phyloP scores from a whole-genome alignment of 2,888 invertebrate genomes.

The Frankliniella intonsa region DNA sequence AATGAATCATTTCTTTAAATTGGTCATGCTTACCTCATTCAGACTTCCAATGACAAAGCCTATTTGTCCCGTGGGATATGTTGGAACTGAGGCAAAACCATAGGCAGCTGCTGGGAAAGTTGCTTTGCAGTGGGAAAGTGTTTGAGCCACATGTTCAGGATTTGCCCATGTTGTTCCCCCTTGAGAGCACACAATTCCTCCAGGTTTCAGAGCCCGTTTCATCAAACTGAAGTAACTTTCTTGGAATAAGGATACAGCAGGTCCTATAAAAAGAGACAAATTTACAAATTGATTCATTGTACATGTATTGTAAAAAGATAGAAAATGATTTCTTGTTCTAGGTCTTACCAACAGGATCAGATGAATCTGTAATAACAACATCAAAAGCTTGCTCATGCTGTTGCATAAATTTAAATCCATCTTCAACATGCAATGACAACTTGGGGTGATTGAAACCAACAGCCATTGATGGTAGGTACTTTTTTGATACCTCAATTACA shows the following conservation, averaged over 20 bases:
- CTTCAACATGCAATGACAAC: conserved; percentile 76
- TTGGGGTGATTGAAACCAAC: conserved; percentile 79
- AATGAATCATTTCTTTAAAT: conserved; percentile 32
- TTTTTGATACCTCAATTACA: conserved; percentile 85
- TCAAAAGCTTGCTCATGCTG: conserved; percentile 82
- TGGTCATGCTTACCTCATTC: conserved; percentile 51
- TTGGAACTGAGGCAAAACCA: conserved; percentile 80
- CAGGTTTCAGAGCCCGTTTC: conserved; percentile 73
- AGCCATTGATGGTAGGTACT: conserved; percentile 87
- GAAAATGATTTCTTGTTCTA: background rate
- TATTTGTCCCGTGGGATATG: conserved; percentile 96
- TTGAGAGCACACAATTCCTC: conserved; percentile 93
- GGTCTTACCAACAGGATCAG: conserved; percentile 82
- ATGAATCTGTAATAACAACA: conserved; percentile 97
- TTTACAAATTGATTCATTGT: background rate
- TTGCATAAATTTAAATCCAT: conserved; percentile 93
- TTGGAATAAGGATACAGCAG: conserved; percentile 66
- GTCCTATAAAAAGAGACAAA: conserved; percentile 49
- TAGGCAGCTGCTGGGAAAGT: conserved; percentile 77
- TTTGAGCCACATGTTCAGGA: conserved; percentile 68
- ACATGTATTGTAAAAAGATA: background rate
- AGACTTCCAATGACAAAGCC: conserved; percentile 87
- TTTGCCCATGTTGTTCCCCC: conserved; percentile 74
- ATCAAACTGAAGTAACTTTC: conserved; percentile 80
- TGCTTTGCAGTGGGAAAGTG: conserved; percentile 67